Conservation (phyloP, 2,113 vertebrate genomes). For the Epinephelus moara region DNA sequence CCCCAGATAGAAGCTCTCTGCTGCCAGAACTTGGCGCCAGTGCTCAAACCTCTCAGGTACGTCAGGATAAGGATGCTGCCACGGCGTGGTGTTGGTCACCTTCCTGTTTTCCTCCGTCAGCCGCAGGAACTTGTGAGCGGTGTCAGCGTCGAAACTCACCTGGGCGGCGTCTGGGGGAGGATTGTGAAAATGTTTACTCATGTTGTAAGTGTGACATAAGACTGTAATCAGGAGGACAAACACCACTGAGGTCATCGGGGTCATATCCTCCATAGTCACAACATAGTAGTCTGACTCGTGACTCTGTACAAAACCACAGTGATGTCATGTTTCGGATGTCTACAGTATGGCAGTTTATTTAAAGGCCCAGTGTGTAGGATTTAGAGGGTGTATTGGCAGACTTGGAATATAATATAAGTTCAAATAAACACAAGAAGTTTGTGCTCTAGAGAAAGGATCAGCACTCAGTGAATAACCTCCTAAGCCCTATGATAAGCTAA, state of each 20-base stretch:
- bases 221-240: not conserved
- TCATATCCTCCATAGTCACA: not conserved
- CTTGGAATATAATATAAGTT: too few relatives aligned
- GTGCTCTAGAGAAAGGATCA: too few relatives aligned
- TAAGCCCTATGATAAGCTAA: too few relatives aligned
- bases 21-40: conserved; percentile 86
- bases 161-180: conserved; percentile 77
- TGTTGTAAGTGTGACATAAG: not conserved
- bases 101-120: conserved; percentile 87
- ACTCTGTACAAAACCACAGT: too few relatives aligned
- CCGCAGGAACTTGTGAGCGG: conserved; percentile 89
- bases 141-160: conserved; percentile 76
- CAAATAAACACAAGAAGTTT: too few relatives aligned
- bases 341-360: too few relatives aligned
- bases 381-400: too few relatives aligned
- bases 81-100: conserved; percentile 87
- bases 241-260: not conserved
- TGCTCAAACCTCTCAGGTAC: conserved; percentile 83
- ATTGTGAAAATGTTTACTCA: not conserved
- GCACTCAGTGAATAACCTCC: too few relatives aligned
- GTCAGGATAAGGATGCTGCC: conserved; percentile 88
- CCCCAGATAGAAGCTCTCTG: conserved; percentile 88
- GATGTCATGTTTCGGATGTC: too few relatives aligned
- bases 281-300: not conserved
- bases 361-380: too few relatives aligned